phyloP scores from a whole-genome alignment of 92 coral and sea anemone species.

The Epizoanthus ramosus region DNA sequence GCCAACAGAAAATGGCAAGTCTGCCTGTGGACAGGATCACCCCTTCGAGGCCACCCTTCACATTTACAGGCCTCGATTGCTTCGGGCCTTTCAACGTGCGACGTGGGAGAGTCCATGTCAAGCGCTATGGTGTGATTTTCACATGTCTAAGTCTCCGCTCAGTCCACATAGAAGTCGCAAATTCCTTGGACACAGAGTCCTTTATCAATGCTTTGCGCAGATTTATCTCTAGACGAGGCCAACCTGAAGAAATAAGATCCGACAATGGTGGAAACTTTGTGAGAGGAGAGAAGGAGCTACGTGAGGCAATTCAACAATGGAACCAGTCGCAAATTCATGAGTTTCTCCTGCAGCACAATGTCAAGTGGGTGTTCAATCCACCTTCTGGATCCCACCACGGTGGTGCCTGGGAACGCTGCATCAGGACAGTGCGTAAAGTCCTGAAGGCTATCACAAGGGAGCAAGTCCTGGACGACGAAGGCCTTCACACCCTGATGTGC shows the following conservation, averaged over 20 bases:
- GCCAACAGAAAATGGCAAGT: conserved; percentile 59
- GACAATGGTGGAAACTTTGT: conserved; percentile 67
- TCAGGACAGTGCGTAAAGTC: conserved; percentile 59
- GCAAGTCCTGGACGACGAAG: conserved; percentile 60
- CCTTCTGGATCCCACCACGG: conserved; percentile 70
- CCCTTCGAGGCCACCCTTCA: conserved; percentile 60
- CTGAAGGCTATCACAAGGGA: conserved; percentile 52
- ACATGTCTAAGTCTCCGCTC: conserved; percentile 59
- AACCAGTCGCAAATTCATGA: conserved; percentile 51
- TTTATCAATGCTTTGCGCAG: conserved; percentile 59
- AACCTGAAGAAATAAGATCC: conserved; percentile 50
- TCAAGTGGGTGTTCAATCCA: conserved; percentile 68
- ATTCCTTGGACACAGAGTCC: conserved; percentile 57
- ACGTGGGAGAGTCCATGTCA: conserved; percentile 43
- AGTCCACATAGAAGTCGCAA: conserved; percentile 58
- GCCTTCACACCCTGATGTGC: conserved; percentile 54
- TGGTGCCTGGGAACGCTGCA: conserved; percentile 70
- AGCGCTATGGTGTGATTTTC: conserved; percentile 58
- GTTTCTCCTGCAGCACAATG: conserved; percentile 45
- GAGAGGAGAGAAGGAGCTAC: conserved; percentile 59
- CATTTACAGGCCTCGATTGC: conserved; percentile 50
- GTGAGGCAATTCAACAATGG: conserved; percentile 27
- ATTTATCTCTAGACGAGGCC: conserved; percentile 59
- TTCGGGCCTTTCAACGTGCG: conserved; percentile 55
- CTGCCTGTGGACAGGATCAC: conserved; percentile 55